Conservation (phyloP, 2,888 invertebrate species). For the Phania funesta region DNA sequence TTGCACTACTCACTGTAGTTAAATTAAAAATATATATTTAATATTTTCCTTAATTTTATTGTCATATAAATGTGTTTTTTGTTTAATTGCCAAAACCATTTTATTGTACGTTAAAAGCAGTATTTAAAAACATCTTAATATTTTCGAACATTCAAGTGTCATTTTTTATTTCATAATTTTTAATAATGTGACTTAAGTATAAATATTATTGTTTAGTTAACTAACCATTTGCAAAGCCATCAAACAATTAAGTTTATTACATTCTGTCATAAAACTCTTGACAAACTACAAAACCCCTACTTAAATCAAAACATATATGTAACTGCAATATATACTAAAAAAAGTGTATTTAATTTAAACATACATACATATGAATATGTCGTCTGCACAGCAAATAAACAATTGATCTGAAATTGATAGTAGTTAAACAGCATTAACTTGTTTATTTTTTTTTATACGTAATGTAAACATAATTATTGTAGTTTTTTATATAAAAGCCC, state of each 20-base stretch:
- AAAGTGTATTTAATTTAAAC: slow-evolving; percentile 44
- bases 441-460: slow-evolving; percentile 38
- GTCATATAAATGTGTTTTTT: background rate
- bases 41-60: slow-evolving; percentile 28
- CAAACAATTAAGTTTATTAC: slow-evolving; percentile 16
- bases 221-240: slow-evolving; percentile 28
- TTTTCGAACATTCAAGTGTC: slow-evolving; percentile 61
- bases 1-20: background rate
- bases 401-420: slow-evolving; percentile 66
- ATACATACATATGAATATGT: slow-evolving; percentile 45
- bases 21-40: slow-evolving; percentile 16
- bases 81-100: slow-evolving; percentile 37
- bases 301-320: slow-evolving; percentile 49
- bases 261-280: slow-evolving; percentile 28
- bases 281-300: slow-evolving; percentile 9
- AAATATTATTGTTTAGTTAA: slow-evolving; percentile 43
- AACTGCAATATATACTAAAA: slow-evolving; percentile 25
- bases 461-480: slow-evolving; percentile 60
- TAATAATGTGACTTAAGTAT: slow-evolving; percentile 22
- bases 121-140: slow-evolving; percentile 46
- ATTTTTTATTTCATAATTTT: slow-evolving; percentile 38
- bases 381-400: slow-evolving; percentile 41
- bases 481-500: slow-evolving; percentile 41
- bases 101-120: slow-evolving; percentile 38
- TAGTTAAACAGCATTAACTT: slow-evolving; percentile 47